Conservation (phyloP, 2,113 vertebrate genomes). For the Eira barbara region DNA sequence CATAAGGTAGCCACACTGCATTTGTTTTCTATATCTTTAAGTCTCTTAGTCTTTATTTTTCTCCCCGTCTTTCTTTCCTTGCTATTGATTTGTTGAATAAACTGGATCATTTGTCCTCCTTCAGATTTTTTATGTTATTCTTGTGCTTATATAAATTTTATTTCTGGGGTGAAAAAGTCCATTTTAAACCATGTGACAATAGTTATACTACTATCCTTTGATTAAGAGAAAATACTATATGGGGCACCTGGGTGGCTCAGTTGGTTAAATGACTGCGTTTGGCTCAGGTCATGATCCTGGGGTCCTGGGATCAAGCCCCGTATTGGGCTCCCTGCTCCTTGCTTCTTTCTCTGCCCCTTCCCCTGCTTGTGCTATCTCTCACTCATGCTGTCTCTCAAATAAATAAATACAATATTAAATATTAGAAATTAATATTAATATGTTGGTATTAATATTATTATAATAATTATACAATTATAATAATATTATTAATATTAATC, state of each 20-base stretch:
- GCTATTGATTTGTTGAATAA: background rate
- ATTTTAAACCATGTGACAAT: background rate
- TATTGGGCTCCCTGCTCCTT: no score
- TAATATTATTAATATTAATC: no score
- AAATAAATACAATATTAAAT: no score
- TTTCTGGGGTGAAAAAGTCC: background rate
- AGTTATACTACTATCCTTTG: background rate
- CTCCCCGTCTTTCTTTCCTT: background rate
- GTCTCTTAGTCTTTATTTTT: background rate
- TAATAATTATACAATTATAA: no score
- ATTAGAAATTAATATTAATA: background rate
- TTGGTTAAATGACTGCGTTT: no score
- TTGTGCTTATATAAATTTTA: background rate
- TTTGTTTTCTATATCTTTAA: background rate
- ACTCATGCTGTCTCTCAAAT: no score
- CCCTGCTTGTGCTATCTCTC: no score
- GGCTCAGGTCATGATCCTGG: no score
- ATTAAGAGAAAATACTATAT: background rate
- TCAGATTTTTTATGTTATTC: constrained; percentile 1
- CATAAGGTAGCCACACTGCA: background rate
- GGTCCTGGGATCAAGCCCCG: no score
- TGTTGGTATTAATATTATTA: no score
- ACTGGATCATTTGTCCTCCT: background rate
- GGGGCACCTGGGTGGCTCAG: no score
- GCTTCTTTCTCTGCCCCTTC: no score